Evolutionary conservation across 2,888 invertebrate species (phyloP).

Genomic region (Endotricha flammealis): DNA sequence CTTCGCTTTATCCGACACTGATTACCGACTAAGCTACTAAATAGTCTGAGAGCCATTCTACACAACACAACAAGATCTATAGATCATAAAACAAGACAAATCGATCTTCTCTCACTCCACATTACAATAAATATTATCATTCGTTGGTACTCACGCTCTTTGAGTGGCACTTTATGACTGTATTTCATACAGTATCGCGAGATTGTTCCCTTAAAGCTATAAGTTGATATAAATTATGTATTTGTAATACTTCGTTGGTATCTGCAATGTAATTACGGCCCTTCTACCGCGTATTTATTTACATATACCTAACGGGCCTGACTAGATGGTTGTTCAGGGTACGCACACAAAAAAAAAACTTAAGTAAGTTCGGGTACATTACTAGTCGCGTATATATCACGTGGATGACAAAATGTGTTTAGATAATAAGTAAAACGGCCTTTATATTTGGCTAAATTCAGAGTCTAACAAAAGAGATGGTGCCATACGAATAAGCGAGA

Average conservation of each 20-base stretch:
- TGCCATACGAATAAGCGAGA: too few relatives aligned
- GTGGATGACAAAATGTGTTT: too few relatives aligned
- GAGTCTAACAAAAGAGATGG: too few relatives aligned
- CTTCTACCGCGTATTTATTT: conserved; percentile 28
- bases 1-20: too few relatives aligned
- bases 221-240: conserved; percentile 64
- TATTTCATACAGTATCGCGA: conserved; percentile 67
- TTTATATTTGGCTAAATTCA: too few relatives aligned
- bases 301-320: conserved; percentile 36
- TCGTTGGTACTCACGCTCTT: conserved; percentile 21
- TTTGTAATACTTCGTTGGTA: conserved; percentile 63
- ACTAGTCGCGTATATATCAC: too few relatives aligned
- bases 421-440: too few relatives aligned
- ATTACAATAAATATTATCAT: conserved; percentile 9
- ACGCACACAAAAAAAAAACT: conserved; percentile 34
- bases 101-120: conserved; percentile 1
- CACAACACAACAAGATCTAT: conserved; percentile 1
- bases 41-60: neutral
- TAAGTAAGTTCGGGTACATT: too few relatives aligned
- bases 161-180: conserved; percentile 66
- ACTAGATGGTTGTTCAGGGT: conserved; percentile 49
- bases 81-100: neutral
- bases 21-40: neutral
- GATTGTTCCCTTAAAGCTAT: conserved; percentile 66
- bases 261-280: conserved; percentile 51